Base-by-base conservation (phyloP, 1,140 invertebrate genomes). In the Sesamia nonagrioides region DNA sequence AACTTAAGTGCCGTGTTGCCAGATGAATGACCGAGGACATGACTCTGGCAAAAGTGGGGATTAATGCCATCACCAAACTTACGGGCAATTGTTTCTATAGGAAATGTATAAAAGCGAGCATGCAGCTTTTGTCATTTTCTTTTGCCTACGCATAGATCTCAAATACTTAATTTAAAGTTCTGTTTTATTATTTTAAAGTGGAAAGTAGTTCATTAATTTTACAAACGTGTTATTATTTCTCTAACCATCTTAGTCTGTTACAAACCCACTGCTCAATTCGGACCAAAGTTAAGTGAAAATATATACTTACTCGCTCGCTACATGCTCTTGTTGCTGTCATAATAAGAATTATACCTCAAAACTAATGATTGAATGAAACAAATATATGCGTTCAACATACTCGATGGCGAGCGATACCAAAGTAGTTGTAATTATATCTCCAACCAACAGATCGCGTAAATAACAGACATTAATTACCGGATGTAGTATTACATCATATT, bases 281-380 rank as follows among this genome's bases (percentile, higher is more conserved):
- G 66, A 69, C 66, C 66, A 69, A 69, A 69, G 66, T 69, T 69
- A 69, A 69, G 66, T 69, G 66, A 69, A 69, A 69, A 69, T 69
- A 69, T 68, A n/a, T 18, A 66, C 37, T 66, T 66, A 58, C 37
- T 40, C 58, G 21, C 18, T 42, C 42, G 21, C 33, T 15, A 50
- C 13, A 63, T 48, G 58, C n/a, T 37, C 56, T 4, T 33, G 52
- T 72, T 40, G n/a, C n/a, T n/a, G 69, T 56, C 6, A 72, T 35
- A 52, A 72, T 72, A 52, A 40, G 40, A 72, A 56, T 72, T 54
- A 37, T 40, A 72, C 69, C 66, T 69, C 66, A 69, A 69, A 72
- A 72, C 48, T 72, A 15, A 72, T 35, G 75, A 50, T 82, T 18
- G 52, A 54, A 40, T 37, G 33, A 42, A 66, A 33, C 11, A 42